phyloP scores from a whole-genome alignment of 2,888 invertebrate species.

The Synergus gifuensis region DNA sequence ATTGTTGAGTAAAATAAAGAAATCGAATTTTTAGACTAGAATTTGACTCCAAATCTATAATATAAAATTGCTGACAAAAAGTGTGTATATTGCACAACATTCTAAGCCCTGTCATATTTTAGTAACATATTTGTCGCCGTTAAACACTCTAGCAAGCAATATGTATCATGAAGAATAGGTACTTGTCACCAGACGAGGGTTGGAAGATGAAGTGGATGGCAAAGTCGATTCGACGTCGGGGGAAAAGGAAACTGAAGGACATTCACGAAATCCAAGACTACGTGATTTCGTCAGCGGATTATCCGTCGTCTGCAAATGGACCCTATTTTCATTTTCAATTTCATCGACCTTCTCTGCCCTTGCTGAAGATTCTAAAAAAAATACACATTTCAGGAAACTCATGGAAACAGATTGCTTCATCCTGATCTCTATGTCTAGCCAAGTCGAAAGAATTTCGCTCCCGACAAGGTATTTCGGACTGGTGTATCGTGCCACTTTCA shows the following conservation, averaged over 20 bases:
- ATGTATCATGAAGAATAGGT: conserved; percentile 3
- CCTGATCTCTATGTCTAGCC: conserved; percentile 23
- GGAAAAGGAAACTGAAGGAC: not conserved
- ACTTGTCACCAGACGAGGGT: conserved; percentile 18
- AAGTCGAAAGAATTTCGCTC: conserved; percentile 19
- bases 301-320: not conserved
- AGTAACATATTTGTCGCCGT: not conserved
- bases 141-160: conserved; percentile 3
- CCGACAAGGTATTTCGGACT: conserved; percentile 27
- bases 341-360: not conserved
- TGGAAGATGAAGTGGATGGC: conserved; percentile 24
- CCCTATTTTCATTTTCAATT: not conserved
- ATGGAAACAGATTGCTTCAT: not conserved
- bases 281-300: conserved; percentile 10
- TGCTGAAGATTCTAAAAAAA: conserved; percentile 2
- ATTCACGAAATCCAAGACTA: conserved; percentile 1
- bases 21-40: not conserved
- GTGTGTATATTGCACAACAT: no score
- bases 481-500: conserved; percentile 37
- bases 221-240: conserved; percentile 5
- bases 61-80: no score
- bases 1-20: not conserved
- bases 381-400: not conserved
- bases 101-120: not conserved
- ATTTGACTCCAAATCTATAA: no score